These are phyloP conservation scores for Orussus abietinus DNA, from an alignment of 1,140 invertebrate genomes.

Conservation along the genomic window DNA sequence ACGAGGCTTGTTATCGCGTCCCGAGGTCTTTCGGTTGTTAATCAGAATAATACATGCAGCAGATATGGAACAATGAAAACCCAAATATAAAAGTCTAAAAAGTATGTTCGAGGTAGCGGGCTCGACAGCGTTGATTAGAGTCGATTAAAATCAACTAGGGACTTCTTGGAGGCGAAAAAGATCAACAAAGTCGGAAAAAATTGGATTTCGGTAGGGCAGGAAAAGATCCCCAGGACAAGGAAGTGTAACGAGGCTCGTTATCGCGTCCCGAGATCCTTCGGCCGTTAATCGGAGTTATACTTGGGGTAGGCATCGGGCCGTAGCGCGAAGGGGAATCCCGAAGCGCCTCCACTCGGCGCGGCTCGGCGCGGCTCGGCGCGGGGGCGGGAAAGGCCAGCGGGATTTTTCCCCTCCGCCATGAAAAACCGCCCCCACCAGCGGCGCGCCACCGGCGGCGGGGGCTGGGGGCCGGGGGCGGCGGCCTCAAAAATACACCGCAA, in stretches of 20 bases:
- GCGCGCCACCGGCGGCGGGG: conserved; percentile 17
- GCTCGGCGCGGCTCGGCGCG: conserved; percentile 31
- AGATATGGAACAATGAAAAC: too few relatives aligned
- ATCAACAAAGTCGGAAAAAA: too few relatives aligned
- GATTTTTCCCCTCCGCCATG: conserved; percentile 9
- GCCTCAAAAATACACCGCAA: conserved; percentile 56
- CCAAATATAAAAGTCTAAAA: too few relatives aligned
- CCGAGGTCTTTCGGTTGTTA: too few relatives aligned
- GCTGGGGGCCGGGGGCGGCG: conserved; percentile 46
- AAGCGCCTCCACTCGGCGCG: conserved; percentile 31
- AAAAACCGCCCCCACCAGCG: conserved; percentile 9
- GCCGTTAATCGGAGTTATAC: neutral
- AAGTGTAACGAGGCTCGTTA: conserved; percentile 19
- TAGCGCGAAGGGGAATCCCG: conserved; percentile 24
- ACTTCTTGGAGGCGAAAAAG: too few relatives aligned
- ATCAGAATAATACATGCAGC: too few relatives aligned
- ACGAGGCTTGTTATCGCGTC: too few relatives aligned
- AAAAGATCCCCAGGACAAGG: too few relatives aligned
- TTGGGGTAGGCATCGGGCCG: conserved; percentile 1
- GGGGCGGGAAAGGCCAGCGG: conserved; percentile 18
- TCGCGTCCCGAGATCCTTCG: conserved; percentile 6
- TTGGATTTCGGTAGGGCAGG: too few relatives aligned
- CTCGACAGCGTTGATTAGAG: too few relatives aligned
- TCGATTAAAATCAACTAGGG: too few relatives aligned
- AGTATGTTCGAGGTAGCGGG: too few relatives aligned